These are phyloP conservation scores for Artibeus jamaicensis DNA, from an alignment of 2,797 vertebrate genomes.

Conservation along the genomic window DNA sequence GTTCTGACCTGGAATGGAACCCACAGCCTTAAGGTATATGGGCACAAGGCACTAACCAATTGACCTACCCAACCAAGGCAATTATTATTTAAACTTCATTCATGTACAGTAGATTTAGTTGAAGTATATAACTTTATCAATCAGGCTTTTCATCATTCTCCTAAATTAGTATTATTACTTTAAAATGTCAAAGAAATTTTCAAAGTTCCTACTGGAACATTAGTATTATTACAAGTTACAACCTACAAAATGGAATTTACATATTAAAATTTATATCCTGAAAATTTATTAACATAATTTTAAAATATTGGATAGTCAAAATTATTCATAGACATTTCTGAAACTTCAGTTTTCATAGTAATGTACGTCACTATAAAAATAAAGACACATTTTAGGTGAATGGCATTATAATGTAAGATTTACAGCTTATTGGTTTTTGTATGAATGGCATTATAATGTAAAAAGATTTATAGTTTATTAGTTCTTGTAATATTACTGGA, in stretches of 20 bases:
- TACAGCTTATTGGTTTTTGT: background rate
- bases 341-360: background rate
- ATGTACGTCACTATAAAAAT: background rate
- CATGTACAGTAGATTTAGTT: background rate
- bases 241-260: background rate
- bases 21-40: no score
- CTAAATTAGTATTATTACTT: background rate
- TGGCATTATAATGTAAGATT: background rate
- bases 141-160: background rate
- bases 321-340: background rate
- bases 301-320: background rate
- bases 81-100: background rate
- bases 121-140: background rate
- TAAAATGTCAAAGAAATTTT: slow-evolving; percentile 43
- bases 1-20: no score
- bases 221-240: background rate
- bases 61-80: background rate
- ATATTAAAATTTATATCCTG: background rate
- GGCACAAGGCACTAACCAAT: background rate
- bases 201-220: background rate
- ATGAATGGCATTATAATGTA: background rate
- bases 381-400: slow-evolving; percentile 1
- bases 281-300: background rate
- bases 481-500: background rate
- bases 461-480: background rate